Evolutionary conservation across 2,888 invertebrate species (phyloP), one percentile per base, ranked within the genome.

Genomic region (Exephanes ischioxanthus): DNA sequence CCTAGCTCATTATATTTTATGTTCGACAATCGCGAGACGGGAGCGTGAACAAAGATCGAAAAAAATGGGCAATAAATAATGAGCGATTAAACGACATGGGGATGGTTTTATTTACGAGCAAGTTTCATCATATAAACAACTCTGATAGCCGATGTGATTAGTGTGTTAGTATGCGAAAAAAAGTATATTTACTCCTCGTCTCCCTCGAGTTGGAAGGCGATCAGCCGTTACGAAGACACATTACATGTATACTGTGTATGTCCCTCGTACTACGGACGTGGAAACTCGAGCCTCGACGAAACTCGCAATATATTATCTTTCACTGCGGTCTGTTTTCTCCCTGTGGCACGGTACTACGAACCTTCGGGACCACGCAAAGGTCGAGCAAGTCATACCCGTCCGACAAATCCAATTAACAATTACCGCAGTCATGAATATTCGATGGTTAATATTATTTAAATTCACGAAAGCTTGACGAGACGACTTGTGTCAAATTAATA

Each of bases 361-460:
- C 61, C 51, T 82, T 75, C 58, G 53, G 70, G 66, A 76, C 61
- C 37, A 48, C 41, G 70, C 63, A 70, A 82, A 82, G 45, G 45
- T 66, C 82, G 75, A 33, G 16, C 41, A 76, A 63, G 41, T 68
- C 85, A 82, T 85, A 48, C 68, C 58, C 85, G 75, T 79, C 63
- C 75, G 85, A 51, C 75, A 76, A 85, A 82, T 79, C 82, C 76
- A 82, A 82, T 63, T 71, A 79, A 75, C 68, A 76, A 76, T 45
- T 45, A 5, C 45, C 14, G 11, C 1, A 22, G n/a, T 45, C 68
- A 68, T 22, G 14, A 48, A 33, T 33, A 41, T 45, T 41, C 67
- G 41, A 41, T 41, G 7, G 16, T 41, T 41, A 3, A n/a, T 45
- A 22, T 26, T 48, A 22, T 63, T 63, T 63, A 6, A 7, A 16